A percentile compares a stretch with the other conserved stretches of the same genome.
Evolutionary conservation across 2,113 vertebrate genomes (phyloP).

Genomic region (Phycodurus eques): DNA sequence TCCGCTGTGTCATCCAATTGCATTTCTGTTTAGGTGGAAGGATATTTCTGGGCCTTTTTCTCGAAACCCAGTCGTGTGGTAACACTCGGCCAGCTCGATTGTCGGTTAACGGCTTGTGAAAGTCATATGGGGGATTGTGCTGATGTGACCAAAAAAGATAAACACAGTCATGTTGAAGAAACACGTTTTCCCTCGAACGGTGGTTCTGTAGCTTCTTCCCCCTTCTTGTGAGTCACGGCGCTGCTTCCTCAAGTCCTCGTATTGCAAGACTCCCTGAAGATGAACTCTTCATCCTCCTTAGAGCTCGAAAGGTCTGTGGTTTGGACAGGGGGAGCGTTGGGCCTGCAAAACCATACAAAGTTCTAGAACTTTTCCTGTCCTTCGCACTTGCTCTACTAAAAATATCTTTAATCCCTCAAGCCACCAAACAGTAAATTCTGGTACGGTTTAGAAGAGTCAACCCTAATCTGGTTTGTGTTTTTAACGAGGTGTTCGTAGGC

Average conservation of each 20-base stretch:
- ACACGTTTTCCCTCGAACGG: conserved; percentile 45
- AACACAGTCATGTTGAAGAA: conserved; percentile 55
- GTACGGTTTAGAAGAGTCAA: background rate
- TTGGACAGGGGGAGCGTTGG: background rate
- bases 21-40: background rate
- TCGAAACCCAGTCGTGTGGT: conserved; percentile 53
- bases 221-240: conserved; percentile 59
- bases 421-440: background rate
- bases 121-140: conserved; percentile 53
- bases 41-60: conserved; percentile 54
- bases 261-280: background rate
- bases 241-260: conserved; percentile 50
- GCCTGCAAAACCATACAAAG: background rate
- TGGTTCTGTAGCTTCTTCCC: conserved; percentile 45
- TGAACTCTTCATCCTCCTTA: background rate
- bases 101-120: conserved; percentile 64
- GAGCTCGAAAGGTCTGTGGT: background rate
- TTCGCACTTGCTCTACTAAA: background rate
- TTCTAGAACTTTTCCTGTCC: background rate
- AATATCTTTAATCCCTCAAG: background rate
- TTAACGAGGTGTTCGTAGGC: background rate
- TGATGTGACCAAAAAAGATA: conserved; percentile 37
- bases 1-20: background rate
- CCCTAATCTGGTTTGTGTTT: background rate
- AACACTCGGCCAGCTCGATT: conserved; percentile 49